These are phyloP conservation scores for Stenchaetothrips biformis DNA, from an alignment of 2,888 invertebrate genomes.

Conservation along the genomic window DNA sequence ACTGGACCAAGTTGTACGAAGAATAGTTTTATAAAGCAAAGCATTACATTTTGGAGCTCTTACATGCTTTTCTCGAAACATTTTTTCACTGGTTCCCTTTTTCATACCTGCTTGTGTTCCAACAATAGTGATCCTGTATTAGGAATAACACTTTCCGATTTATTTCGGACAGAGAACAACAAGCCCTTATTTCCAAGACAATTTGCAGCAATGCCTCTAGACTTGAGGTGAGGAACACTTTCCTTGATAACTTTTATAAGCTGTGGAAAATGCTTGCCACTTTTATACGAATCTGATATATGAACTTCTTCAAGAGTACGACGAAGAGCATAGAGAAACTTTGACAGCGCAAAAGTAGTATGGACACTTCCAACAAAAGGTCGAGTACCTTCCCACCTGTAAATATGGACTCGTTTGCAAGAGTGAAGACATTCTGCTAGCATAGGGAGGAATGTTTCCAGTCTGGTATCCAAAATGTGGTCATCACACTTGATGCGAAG, in stretches of 20 bases:
- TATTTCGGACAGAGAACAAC: not conserved
- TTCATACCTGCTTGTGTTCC: not conserved
- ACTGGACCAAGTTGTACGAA: too few species aligned
- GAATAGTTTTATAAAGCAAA: too few species aligned
- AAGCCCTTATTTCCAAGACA: not conserved
- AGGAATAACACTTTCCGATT: not conserved
- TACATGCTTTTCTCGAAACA: too few species aligned
- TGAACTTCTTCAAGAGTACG: constrained; percentile 13
- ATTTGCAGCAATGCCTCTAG: not conserved
- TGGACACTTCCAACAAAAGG: constrained; percentile 1
- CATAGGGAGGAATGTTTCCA: not conserved
- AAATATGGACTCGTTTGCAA: not conserved
- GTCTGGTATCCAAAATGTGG: not conserved
- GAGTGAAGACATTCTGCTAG: not conserved
- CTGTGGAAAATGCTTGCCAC: not conserved
- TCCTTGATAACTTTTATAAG: not conserved
- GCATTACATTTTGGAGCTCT: too few species aligned
- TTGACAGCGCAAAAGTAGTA: not conserved
- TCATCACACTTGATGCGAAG: not conserved
- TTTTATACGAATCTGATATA: not conserved
- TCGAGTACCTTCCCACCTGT: not conserved
- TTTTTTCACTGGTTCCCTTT: too few species aligned
- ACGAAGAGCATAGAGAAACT: not conserved
- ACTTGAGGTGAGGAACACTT: not conserved
- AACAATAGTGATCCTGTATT: not conserved